Base-by-base conservation (phyloP, 1,140 invertebrate genomes). In the Caenorhabditis remanei region DNA sequence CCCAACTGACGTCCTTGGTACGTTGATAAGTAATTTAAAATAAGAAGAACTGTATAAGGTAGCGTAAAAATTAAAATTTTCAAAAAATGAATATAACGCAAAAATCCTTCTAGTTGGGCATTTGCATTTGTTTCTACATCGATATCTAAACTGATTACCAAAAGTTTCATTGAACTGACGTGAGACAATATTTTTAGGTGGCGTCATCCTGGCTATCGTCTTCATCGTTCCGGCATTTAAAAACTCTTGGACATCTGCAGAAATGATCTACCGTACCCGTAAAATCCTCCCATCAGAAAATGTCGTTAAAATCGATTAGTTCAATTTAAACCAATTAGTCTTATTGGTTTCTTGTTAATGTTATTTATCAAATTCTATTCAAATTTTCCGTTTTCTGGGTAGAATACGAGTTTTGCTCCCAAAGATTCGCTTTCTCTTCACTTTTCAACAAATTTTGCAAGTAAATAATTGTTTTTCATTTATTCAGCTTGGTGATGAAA, bases 1-100 rank as follows among this genome's bases (percentile, higher is more conserved):
- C 92, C 97, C 96, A 96, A 96, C 96, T 92, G 95, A 96, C 92
- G 95, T 96, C 4, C 92, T 95, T 8, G 94, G 94, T 88, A 16
- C 40, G 86, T 63, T 21, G 56, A 58, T 58, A 21, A 5, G 56
- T 0, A n/a, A 58, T 21, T n/a, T 21, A n/a, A 13, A 48, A 19
- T 13, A 11, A n/a, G 40, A 71, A 19, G 9, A 6, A 41, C 2
- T 43, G 2, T n/a, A 65, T 13, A 65, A 41, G 7, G 13, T 4
- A 32, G 8, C 61, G 8, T 65, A 21, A 40, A 65, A 40, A n/a
- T 40, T 2, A 5, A 65, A 65, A 65, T 21, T 9, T 40, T 65
- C n/a, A 3, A 65, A 41, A 82, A n/a, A 1, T 82, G 8, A 21
- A 7, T 1, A 7, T 4, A 32, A 32, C 0, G 32, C 32, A 32